A percentile compares a stretch with the other conserved stretches of the same genome.
These are phyloP conservation scores for Clarias platycephalus DNA, from an alignment of 2,797 vertebrate genomes.

Conservation along the genomic window DNA sequence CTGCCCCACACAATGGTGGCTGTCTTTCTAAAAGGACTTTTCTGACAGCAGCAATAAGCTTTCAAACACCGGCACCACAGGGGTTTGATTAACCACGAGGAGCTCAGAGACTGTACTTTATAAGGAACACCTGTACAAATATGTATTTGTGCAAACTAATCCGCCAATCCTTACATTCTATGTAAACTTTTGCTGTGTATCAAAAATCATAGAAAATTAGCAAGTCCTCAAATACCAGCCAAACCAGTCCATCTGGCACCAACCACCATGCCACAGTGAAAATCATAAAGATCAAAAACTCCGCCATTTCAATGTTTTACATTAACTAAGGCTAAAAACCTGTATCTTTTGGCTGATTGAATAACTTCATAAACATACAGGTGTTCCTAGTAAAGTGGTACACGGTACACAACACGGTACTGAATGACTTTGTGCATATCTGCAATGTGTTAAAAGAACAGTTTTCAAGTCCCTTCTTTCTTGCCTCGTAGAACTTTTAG, in stretches of 20 bases:
- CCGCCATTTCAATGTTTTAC: too few species aligned
- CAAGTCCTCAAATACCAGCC: too few species aligned
- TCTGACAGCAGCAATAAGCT: not conserved
- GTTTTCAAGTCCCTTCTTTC: not conserved
- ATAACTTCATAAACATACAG: not conserved
- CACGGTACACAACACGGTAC: not conserved
- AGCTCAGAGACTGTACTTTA: not conserved
- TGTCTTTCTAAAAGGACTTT: not conserved
- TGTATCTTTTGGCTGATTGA: too few species aligned
- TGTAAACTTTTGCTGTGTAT: too few species aligned
- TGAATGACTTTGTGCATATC: conserved; percentile 27
- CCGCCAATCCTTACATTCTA: too few species aligned
- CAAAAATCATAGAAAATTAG: too few species aligned
- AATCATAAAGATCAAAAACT: too few species aligned
- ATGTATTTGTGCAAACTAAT: not conserved
- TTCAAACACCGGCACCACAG: not conserved
- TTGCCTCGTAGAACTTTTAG: not conserved
- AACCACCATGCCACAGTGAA: too few species aligned
- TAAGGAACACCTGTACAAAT: not conserved
- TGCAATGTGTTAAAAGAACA: not conserved
- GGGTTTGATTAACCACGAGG: not conserved
- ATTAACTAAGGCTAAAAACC: too few species aligned
- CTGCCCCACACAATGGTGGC: not conserved
- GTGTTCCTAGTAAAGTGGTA: not conserved
- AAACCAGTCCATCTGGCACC: too few species aligned